Conservation (phyloP, 2,113 vertebrate genomes). For the Isichthys henryi region DNA sequence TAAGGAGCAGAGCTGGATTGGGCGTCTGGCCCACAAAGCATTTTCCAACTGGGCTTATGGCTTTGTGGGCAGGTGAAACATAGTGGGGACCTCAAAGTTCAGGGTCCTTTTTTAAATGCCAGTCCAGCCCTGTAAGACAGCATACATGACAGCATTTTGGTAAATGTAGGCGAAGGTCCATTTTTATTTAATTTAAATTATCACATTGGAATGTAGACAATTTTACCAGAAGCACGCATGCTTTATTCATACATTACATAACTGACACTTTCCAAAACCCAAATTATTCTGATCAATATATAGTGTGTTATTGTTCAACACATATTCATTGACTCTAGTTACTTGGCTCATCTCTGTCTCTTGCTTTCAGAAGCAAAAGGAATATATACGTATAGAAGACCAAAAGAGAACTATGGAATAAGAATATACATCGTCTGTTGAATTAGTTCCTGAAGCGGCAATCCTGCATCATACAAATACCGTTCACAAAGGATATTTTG, state of each 20-base stretch:
- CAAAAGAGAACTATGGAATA: not conserved
- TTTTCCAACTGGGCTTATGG: not conserved
- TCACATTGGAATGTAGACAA: slow-evolving; percentile 37
- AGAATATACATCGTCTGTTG: not conserved
- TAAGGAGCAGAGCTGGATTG: not conserved
- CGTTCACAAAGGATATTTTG: not conserved
- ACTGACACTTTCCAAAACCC: not conserved
- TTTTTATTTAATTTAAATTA: slow-evolving; percentile 43
- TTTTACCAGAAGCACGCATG: slow-evolving; percentile 4
- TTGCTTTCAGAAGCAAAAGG: not conserved
- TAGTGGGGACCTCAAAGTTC: not conserved
- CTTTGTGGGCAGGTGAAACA: not conserved
- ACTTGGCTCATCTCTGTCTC: not conserved
- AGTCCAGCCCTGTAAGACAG: not conserved
- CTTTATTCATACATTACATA: not conserved
- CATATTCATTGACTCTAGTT: not conserved
- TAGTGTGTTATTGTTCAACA: not conserved
- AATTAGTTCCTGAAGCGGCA: not conserved
- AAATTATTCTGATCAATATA: not conserved
- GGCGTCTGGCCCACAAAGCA: not conserved
- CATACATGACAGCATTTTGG: not conserved
- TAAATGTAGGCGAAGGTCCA: not conserved
- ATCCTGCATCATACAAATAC: not conserved
- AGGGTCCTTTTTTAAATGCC: not conserved
- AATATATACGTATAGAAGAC: not conserved